Conservation (phyloP, 2,888 invertebrate species). For the Dryadula phaetusa region DNA sequence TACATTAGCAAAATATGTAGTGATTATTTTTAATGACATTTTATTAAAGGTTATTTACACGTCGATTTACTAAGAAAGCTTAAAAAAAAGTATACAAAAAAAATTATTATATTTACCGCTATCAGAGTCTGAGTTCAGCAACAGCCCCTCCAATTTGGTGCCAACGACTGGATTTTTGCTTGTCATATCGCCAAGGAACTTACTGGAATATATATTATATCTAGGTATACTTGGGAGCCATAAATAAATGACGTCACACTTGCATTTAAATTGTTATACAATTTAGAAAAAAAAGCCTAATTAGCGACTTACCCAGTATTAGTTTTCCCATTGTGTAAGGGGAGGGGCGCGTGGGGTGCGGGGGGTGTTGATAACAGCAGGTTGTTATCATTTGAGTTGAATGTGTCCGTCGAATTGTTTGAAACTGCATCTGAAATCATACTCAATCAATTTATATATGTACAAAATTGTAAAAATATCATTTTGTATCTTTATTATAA, state of each 20-base stretch:
- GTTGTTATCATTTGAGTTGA: slow-evolving; percentile 75
- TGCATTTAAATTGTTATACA: too few species aligned
- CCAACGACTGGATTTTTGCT: slow-evolving; percentile 87
- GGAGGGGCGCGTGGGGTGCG: slow-evolving; percentile 57
- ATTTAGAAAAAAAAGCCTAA: too few species aligned
- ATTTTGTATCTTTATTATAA: too few species aligned
- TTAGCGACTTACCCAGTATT: slow-evolving; percentile 66
- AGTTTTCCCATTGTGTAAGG: slow-evolving; percentile 71
- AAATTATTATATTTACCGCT: slow-evolving; percentile 77
- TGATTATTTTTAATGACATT: too few species aligned
- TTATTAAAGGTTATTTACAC: too few species aligned
- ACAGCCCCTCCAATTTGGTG: slow-evolving; percentile 90
- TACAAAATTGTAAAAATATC: neutral
- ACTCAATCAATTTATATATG: neutral
- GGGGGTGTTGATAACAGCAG: slow-evolving; percentile 72
- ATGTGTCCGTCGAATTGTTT: slow-evolving; percentile 76
- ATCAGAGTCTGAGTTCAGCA: slow-evolving; percentile 91
- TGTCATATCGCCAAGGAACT: slow-evolving; percentile 61
- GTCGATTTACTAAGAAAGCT: too few species aligned
- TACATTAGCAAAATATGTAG: too few species aligned
- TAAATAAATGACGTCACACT: too few species aligned
- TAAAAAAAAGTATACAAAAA: too few species aligned
- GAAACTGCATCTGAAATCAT: slow-evolving; percentile 63
- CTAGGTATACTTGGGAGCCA: too few species aligned
- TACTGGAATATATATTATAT: slow-evolving; percentile 54